Evolutionary conservation across 2,113 vertebrate species (phyloP), one percentile per base, ranked within the genome.

Genomic region (Nerophis ophidion): DNA sequence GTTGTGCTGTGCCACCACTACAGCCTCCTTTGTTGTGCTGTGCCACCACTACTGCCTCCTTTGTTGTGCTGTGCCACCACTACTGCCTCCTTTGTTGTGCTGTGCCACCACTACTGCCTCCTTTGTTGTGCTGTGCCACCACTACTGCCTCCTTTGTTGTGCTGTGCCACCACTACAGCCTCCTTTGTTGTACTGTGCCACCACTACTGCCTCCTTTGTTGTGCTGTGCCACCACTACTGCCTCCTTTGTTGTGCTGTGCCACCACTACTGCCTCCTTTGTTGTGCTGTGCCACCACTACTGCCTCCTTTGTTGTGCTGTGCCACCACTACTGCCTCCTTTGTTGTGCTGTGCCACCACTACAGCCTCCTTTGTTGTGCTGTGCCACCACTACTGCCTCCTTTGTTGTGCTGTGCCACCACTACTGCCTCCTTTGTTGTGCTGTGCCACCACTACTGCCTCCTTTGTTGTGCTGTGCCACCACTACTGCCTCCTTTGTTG

Each of bases 131-230:
- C n/a, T n/a, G n/a, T n/a, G n/a, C n/a, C n/a, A n/a, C n/a, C n/a
- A n/a, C n/a, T n/a, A n/a, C 13, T n/a, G n/a, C n/a, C n/a, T n/a
- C n/a, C n/a, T 26, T 4, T 26, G 57, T 42, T 16, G 63, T 5
- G 46, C 16, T 47, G 13, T 5, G 52, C 40, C 12, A 44, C 54
- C 19, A 38, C 40, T 44, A 44, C 54, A 44, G 54, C 10, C 36
- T 44, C 54, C 12, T 56, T 75, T 58, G 69, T 76, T 66, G 54
- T n/a, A n/a, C n/a, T n/a, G n/a, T n/a, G n/a, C n/a, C n/a, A n/a
- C n/a, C n/a, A n/a, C n/a, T n/a, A n/a, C 13, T n/a, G n/a, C n/a
- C n/a, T n/a, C n/a, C n/a, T 26, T 4, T 26, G 57, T 42, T 16
- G 63, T 5, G 46, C 16, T 47, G 13, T 5, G 52, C 40, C 12